These are phyloP conservation scores for Pyrrhia umbra DNA, from an alignment of 2,888 invertebrate genomes.

Conservation along the genomic window DNA sequence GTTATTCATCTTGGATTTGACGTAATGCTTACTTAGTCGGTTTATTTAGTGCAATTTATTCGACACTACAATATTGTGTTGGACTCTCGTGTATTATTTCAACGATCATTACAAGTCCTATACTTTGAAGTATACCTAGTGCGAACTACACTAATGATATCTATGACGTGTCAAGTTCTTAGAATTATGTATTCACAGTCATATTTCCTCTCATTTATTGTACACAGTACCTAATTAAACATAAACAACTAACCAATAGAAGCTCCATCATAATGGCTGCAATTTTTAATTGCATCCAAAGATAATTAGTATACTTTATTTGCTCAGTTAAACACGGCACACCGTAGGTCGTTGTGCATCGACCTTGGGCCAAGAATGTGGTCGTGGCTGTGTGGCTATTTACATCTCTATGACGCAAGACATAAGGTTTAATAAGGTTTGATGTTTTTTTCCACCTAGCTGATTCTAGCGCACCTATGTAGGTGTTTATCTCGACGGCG, in stretches of 20 bases:
- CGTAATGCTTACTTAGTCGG: not conserved
- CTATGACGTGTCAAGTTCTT: conserved; percentile 2
- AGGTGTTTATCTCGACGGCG: conserved; percentile 51
- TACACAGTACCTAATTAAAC: conserved; percentile 24
- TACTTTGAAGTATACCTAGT: not conserved
- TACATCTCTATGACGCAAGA: conserved; percentile 69
- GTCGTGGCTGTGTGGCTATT: conserved; percentile 60
- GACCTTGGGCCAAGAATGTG: conserved; percentile 83
- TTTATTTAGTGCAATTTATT: too few relatives aligned
- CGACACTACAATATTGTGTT: too few relatives aligned
- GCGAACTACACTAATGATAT: not conserved
- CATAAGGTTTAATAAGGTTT: conserved; percentile 63
- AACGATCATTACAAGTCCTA: too few relatives aligned
- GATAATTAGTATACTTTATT: conserved; percentile 68
- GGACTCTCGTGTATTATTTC: too few relatives aligned
- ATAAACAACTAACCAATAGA: conserved; percentile 17
- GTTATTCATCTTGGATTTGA: not conserved
- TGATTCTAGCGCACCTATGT: conserved; percentile 48
- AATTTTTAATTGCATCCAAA: conserved; percentile 67
- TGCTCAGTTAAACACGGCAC: conserved; percentile 66
- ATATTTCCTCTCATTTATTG: conserved; percentile 19
- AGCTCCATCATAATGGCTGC: conserved; percentile 27
- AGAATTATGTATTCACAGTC: conserved; percentile 14
- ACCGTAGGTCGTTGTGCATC: conserved; percentile 76
- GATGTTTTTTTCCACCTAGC: conserved; percentile 38